A percentile compares a stretch with the other conserved stretches of the same genome.
Evolutionary conservation across 1,140 invertebrate genomes (phyloP).

Genomic region (Belonocnema kinseyi): DNA sequence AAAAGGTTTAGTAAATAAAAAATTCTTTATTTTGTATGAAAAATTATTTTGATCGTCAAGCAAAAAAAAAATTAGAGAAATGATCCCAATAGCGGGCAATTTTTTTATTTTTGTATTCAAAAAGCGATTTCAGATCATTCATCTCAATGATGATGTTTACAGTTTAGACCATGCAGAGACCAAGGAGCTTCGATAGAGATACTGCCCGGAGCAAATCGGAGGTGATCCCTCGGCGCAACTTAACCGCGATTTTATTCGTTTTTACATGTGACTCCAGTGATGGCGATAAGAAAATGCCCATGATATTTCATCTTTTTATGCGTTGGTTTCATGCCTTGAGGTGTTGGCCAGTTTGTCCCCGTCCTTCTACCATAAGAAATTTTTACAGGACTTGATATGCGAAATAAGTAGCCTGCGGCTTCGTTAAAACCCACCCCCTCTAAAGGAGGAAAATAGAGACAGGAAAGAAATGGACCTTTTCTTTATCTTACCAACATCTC

Average conservation of each 20-base stretch:
- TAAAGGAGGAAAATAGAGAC: background rate
- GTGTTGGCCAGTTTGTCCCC: conserved; percentile 58
- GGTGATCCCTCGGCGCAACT: conserved; percentile 66
- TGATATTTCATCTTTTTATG: conserved; percentile 71
- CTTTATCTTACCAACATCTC: conserved; percentile 13
- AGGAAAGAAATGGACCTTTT: conserved; percentile 29
- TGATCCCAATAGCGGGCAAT: background rate
- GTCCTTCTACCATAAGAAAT: conserved; percentile 46
- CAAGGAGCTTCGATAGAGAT: conserved; percentile 45
- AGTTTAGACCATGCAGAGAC: background rate
- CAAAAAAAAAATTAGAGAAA: too few species aligned
- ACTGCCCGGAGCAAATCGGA: conserved; percentile 58
- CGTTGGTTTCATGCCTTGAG: conserved; percentile 63
- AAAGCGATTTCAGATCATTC: background rate
- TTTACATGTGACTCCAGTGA: conserved; percentile 65
- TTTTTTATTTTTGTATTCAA: background rate
- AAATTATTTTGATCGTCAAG: background rate
- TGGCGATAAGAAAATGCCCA: conserved; percentile 64
- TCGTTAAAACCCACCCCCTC: conserved; percentile 13
- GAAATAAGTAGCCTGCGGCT: conserved; percentile 64
- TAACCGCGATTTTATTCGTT: conserved; percentile 69
- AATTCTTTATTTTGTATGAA: too few species aligned
- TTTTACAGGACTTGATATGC: conserved; percentile 60
- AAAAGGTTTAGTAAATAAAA: too few species aligned
- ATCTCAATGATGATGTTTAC: background rate